Conservation (phyloP, 1,140 invertebrate species). For the Drosophila sproati region DNA sequence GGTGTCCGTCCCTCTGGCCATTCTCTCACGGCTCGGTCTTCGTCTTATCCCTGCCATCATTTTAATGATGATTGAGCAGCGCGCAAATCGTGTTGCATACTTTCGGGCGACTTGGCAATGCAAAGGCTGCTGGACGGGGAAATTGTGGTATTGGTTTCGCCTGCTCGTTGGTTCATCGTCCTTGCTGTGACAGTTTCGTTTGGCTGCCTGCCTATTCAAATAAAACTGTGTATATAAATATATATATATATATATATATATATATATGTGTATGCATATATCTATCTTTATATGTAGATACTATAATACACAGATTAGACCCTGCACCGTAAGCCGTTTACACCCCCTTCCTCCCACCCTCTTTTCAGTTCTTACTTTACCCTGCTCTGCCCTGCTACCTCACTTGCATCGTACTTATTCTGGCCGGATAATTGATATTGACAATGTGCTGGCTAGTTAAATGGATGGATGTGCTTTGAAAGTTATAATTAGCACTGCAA, state of each 20-base stretch:
- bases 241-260: neutral
- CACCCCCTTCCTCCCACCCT: too few species aligned
- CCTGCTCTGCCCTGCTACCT: too few species aligned
- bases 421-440: slow-evolving; percentile 63
- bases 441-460: slow-evolving; percentile 30
- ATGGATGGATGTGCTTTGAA: neutral
- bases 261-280: slow-evolving; percentile 34
- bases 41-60: slow-evolving; percentile 20
- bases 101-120: slow-evolving; percentile 47
- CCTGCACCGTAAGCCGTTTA: neutral
- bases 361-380: neutral
- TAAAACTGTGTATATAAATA: slow-evolving; percentile 21
- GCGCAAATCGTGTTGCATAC: slow-evolving; percentile 69
- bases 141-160: neutral
- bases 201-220: slow-evolving; percentile 56
- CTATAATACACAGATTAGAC: slow-evolving; percentile 44
- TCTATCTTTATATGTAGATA: neutral
- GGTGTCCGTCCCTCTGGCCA: neutral
- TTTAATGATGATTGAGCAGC: slow-evolving; percentile 78
- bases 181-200: slow-evolving; percentile 63
- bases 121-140: slow-evolving; percentile 38
- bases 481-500: slow-evolving; percentile 45
- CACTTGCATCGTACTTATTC: neutral
- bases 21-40: neutral
- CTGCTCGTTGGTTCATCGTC: slow-evolving; percentile 17